These are phyloP conservation scores for Isoperla grammatica DNA, from an alignment of 2,888 invertebrate species.

Conservation along the genomic window DNA sequence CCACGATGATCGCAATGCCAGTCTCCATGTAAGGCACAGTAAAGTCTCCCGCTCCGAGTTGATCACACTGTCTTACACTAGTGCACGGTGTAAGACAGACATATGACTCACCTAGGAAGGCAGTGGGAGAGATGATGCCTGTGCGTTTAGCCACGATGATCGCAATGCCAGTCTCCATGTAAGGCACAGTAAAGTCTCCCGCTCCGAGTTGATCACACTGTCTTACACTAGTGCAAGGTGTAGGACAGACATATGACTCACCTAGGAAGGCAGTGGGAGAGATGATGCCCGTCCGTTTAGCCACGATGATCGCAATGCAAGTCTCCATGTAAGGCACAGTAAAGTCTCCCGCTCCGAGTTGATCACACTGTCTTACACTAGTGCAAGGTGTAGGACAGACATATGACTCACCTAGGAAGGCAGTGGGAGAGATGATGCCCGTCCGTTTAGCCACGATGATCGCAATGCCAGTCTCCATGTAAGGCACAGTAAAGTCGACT, in stretches of 20 bases:
- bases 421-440: slow-evolving; percentile 93
- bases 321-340: slow-evolving; percentile 91
- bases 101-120: slow-evolving; percentile 64
- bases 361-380: too few species aligned
- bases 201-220: slow-evolving; percentile 92
- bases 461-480: slow-evolving; percentile 94
- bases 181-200: slow-evolving; percentile 88
- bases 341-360: slow-evolving; percentile 80
- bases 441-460: slow-evolving; percentile 93
- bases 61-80: slow-evolving; percentile 91
- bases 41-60: slow-evolving; percentile 90
- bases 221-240: slow-evolving; percentile 62
- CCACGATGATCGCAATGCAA: slow-evolving; percentile 91
- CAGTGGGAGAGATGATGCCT: slow-evolving; percentile 93
- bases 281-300: slow-evolving; percentile 91
- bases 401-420: slow-evolving; percentile 63
- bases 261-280: slow-evolving; percentile 91
- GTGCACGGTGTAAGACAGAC: too few species aligned
- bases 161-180: slow-evolving; percentile 94
- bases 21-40: slow-evolving; percentile 96
- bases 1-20: slow-evolving; percentile 91
- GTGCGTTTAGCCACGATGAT: slow-evolving; percentile 93
- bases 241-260: slow-evolving; percentile 36
- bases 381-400: too few species aligned
- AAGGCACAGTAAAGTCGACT: slow-evolving; percentile 76